A percentile compares a stretch with the other conserved stretches of the same genome.
Evolutionary conservation across 2,797 vertebrate species (phyloP).

Genomic region (Smutsia gigantea): DNA sequence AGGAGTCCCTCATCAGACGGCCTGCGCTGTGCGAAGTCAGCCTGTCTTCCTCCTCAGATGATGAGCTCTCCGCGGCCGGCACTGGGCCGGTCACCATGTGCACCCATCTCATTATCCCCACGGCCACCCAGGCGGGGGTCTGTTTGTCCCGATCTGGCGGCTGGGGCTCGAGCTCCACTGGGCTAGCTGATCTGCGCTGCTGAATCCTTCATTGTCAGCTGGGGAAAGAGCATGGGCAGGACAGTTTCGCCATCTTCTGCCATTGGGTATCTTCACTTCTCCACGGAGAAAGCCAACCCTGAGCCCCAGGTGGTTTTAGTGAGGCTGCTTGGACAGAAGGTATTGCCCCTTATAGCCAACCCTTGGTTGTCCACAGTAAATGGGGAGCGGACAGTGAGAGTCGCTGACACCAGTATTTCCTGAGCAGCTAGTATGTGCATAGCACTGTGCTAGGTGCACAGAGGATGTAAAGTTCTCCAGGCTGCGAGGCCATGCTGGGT

Average conservation of each 20-base stretch:
- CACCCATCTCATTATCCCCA: fast-evolving
- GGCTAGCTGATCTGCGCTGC: neutral
- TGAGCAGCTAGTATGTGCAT: neutral
- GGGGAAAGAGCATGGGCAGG: neutral
- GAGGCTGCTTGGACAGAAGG: neutral
- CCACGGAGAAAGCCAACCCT: neutral
- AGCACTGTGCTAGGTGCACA: neutral
- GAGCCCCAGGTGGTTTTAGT: neutral
- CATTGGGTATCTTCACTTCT: no score
- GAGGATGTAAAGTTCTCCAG: neutral
- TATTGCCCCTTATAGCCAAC: no score
- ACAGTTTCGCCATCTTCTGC: fast-evolving
- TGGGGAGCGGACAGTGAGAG: no score
- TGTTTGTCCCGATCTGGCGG: no score
- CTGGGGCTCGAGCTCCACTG: fast-evolving
- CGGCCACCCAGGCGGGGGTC: fast-evolving
- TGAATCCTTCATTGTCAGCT: neutral
- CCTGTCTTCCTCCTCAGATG: neutral
- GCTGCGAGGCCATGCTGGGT: neutral
- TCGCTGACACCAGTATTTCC: no score
- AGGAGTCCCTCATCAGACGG: no score
- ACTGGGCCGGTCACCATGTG: fast-evolving
- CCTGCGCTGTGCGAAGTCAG: neutral
- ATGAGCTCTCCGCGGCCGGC: neutral
- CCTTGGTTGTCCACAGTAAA: neutral